A percentile compares a stretch with the other conserved stretches of the same genome.
Evolutionary conservation across 2,888 invertebrate genomes (phyloP).

Genomic region (Plebejus melissa): DNA sequence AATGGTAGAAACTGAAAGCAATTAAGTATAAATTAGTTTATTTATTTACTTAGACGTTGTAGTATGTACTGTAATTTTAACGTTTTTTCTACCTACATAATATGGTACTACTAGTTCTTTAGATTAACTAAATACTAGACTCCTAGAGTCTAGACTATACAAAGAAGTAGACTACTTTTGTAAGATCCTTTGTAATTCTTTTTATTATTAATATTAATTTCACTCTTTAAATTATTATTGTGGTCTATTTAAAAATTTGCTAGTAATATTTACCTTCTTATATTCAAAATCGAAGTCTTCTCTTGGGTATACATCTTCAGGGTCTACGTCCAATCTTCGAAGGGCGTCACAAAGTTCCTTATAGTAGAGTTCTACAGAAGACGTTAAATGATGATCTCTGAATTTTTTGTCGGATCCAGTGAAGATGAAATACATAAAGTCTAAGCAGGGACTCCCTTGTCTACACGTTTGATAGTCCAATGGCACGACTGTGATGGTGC

Average conservation of each 20-base stretch:
- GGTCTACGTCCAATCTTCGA: conserved; percentile 37
- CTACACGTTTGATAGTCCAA: conserved; percentile 44
- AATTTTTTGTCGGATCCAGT: conserved; percentile 45
- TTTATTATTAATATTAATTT: background rate
- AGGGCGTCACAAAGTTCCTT: conserved; percentile 39
- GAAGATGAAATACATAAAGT: conserved; percentile 45
- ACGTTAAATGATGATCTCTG: conserved; percentile 38
- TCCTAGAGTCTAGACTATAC: too few relatives aligned
- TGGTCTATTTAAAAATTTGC: background rate
- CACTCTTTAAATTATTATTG: background rate
- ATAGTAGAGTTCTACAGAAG: conserved; percentile 45
- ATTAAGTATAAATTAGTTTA: background rate
- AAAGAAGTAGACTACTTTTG: too few relatives aligned
- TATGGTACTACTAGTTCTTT: too few relatives aligned
- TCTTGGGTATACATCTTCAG: conserved; percentile 40
- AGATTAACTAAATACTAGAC: too few relatives aligned
- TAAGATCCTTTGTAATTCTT: too few relatives aligned
- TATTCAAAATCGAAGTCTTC: conserved; percentile 43
- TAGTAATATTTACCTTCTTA: conserved; percentile 38
- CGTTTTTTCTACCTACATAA: background rate
- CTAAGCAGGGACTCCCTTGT: conserved; percentile 36
- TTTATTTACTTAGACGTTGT: background rate
- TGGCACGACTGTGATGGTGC: conserved; percentile 37
- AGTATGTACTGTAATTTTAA: background rate
- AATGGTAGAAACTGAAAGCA: conserved; percentile 37